Conservation (phyloP, 2,797 vertebrate genomes). For the Rhincodon typus region DNA sequence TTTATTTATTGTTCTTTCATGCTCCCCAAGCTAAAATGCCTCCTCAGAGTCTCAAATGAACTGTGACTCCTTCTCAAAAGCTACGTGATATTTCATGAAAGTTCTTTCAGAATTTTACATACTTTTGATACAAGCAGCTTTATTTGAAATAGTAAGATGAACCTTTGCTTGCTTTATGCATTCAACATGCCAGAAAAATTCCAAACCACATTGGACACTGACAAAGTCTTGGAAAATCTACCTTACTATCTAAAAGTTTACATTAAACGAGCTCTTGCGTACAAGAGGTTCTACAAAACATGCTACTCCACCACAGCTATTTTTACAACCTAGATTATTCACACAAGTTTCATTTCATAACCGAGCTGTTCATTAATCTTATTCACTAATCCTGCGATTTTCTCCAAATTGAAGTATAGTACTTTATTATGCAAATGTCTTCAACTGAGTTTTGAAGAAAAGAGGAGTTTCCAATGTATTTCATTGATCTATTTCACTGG, state of each 20-base stretch:
- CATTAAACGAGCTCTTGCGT: background rate
- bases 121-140: background rate
- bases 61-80: background rate
- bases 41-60: background rate
- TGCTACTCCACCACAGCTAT: background rate
- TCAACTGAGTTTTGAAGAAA: background rate
- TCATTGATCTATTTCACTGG: background rate
- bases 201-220: background rate
- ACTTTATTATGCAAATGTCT: background rate
- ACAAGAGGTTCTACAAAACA: background rate
- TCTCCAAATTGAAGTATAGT: background rate
- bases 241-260: background rate
- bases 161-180: background rate
- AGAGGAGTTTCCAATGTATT: background rate
- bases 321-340: background rate
- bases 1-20: too few relatives aligned
- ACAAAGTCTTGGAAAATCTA: background rate
- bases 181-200: background rate
- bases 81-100: background rate
- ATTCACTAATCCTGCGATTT: background rate
- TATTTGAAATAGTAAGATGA: background rate
- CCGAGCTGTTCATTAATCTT: background rate
- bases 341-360: background rate
- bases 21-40: too few relatives aligned
- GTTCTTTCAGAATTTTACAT: background rate